Percentiles rank a stretch among this genome's conserved stretches.
phyloP scores from a whole-genome alignment of 2,113 vertebrate genomes.

The Rana temporaria region DNA sequence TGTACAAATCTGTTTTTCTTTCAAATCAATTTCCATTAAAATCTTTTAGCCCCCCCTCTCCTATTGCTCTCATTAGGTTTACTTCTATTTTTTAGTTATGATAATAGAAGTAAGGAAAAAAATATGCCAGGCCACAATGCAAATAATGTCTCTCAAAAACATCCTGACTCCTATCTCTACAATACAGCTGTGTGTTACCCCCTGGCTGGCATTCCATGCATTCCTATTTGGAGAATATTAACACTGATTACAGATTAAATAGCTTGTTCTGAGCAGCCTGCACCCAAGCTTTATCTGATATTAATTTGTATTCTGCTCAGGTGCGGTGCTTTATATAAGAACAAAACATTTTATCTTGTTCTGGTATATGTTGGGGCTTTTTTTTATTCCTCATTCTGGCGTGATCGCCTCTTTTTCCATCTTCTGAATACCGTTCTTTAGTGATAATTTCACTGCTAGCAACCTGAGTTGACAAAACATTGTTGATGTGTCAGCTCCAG shows the following conservation, averaged over 20 bases:
- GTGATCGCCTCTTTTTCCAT: conserved; percentile 57
- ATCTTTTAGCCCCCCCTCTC: conserved; percentile 9
- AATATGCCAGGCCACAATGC: conserved; percentile 19
- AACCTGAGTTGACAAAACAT: conserved; percentile 66
- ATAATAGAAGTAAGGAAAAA: conserved; percentile 38
- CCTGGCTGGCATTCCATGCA: conserved; percentile 24
- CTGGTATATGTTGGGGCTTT: conserved; percentile 64
- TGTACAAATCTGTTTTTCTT: conserved; percentile 14
- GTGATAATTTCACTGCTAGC: conserved; percentile 66
- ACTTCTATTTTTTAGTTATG: conserved; percentile 40
- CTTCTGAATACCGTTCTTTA: conserved; percentile 58
- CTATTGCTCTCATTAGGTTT: conserved; percentile 26
- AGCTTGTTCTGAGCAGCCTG: conserved; percentile 65
- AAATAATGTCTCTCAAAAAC: conserved; percentile 35
- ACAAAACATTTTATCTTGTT: conserved; percentile 72
- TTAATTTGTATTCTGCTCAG: conserved; percentile 62
- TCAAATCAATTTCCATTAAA: conserved; percentile 46
- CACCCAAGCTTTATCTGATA: conserved; percentile 64
- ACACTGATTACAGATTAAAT: conserved; percentile 66
- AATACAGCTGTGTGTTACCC: conserved; percentile 50
- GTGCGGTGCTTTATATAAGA: conserved; percentile 70
- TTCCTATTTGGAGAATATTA: conserved; percentile 59
- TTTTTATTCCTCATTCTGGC: conserved; percentile 47
- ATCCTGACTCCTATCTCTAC: conserved; percentile 43
- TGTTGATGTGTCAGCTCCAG: conserved; percentile 68